Percentiles rank a stretch among this genome's conserved stretches.
phyloP scores from a whole-genome alignment of 1,140 invertebrate species.

The Lasioglossum baleicum region DNA sequence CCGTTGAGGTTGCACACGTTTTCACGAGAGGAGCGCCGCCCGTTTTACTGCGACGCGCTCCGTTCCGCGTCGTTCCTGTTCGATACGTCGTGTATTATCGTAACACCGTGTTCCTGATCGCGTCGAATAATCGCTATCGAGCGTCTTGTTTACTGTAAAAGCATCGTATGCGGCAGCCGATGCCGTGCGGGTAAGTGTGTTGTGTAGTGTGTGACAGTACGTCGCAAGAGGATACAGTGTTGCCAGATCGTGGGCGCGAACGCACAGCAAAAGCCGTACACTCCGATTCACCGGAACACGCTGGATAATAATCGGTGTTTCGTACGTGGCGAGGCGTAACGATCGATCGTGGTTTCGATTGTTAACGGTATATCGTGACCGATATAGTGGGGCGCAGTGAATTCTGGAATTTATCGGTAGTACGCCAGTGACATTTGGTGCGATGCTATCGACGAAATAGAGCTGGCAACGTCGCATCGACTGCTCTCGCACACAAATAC shows the following conservation, averaged over 20 bases:
- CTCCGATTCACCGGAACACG: neutral
- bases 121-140: slow-evolving; percentile 6
- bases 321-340: neutral
- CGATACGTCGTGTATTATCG: slow-evolving; percentile 8
- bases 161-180: slow-evolving; percentile 30
- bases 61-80: neutral
- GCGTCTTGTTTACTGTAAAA: slow-evolving; percentile 36
- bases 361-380: slow-evolving; percentile 20
- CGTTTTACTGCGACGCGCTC: slow-evolving; percentile 25
- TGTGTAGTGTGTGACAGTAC: slow-evolving; percentile 64
- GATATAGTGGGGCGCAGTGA: neutral
- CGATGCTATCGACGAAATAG: slow-evolving; percentile 59
- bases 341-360: neutral
- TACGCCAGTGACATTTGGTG: slow-evolving; percentile 61
- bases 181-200: slow-evolving; percentile 38
- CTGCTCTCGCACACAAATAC: slow-evolving; percentile 50
- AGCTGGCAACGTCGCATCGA: slow-evolving; percentile 72
- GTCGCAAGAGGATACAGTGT: slow-evolving; percentile 65
- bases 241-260: slow-evolving; percentile 58
- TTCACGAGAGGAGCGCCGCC: slow-evolving; percentile 45
- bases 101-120: neutral
- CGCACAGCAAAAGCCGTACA: slow-evolving; percentile 31
- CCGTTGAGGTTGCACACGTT: slow-evolving; percentile 71
- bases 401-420: slow-evolving; percentile 31
- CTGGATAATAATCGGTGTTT: neutral